Conservation (phyloP, 1,140 invertebrate genomes). For the Euschistus heros region DNA sequence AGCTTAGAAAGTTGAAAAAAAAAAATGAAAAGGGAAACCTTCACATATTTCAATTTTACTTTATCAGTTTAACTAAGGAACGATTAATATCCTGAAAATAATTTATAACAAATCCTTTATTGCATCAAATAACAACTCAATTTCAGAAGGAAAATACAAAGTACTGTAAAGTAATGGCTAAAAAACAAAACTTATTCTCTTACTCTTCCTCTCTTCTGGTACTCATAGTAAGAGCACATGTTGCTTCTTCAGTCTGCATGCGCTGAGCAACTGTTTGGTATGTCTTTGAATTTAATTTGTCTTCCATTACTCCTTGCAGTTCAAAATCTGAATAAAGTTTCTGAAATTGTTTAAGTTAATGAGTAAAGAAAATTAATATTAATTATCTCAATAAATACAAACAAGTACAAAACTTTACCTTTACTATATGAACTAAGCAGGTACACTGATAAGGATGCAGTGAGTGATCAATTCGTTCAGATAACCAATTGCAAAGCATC, state of each 20-base stretch:
- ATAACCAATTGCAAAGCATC: constrained; percentile 89
- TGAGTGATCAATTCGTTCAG: constrained; percentile 84
- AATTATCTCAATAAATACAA: background rate
- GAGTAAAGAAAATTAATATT: background rate
- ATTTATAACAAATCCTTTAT: too few species aligned
- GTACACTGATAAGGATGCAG: constrained; percentile 95
- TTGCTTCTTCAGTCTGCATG: constrained; percentile 94
- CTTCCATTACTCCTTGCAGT: constrained; percentile 95
- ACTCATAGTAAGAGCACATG: constrained; percentile 76
- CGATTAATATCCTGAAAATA: too few species aligned
- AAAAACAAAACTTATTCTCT: constrained; percentile 21
- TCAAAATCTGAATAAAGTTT: constrained; percentile 99
- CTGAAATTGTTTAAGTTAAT: constrained; percentile 42
- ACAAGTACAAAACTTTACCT: constrained; percentile 45
- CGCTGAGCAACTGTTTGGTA: constrained; percentile 87
- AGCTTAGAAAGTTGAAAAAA: too few species aligned
- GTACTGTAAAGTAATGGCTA: too few species aligned
- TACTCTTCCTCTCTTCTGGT: constrained; percentile 35
- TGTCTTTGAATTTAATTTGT: constrained; percentile 92
- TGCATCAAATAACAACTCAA: too few species aligned
- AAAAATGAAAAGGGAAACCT: too few species aligned
- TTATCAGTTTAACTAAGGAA: too few species aligned
- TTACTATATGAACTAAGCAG: constrained; percentile 90
- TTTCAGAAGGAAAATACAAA: too few species aligned
- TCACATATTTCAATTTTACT: too few species aligned